phyloP scores from a whole-genome alignment of 2,797 vertebrate genomes.

The Microctenopoma stevenorrisi region DNA sequence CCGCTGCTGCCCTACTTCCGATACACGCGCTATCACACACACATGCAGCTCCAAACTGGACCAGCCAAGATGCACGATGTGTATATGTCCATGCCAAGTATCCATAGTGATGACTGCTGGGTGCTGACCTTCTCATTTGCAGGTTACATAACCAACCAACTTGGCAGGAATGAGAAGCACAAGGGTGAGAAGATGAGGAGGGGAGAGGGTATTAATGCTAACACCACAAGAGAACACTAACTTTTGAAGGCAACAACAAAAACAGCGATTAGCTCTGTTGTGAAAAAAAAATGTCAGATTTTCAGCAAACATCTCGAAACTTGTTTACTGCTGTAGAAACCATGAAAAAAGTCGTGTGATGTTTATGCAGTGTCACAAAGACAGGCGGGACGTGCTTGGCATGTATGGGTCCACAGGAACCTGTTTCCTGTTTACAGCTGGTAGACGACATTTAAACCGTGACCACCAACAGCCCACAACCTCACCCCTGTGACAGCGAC shows the following conservation, averaged over 20 bases:
- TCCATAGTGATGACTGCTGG: slow-evolving; percentile 80
- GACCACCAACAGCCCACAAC: no score
- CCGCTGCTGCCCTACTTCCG: slow-evolving; percentile 82
- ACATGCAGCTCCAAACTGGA: slow-evolving; percentile 48
- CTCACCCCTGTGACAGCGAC: no score
- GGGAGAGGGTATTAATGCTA: neutral
- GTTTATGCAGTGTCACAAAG: no score
- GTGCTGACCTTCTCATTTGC: slow-evolving; percentile 84
- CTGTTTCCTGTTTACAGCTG: no score
- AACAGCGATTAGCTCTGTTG: neutral
- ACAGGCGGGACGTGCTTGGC: no score
- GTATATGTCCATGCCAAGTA: slow-evolving; percentile 68
- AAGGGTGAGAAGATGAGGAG: slow-evolving; percentile 25
- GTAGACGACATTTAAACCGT: no score
- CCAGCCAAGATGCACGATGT: slow-evolving; percentile 55
- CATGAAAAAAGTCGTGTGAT: no score
- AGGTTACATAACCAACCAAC: slow-evolving; percentile 75
- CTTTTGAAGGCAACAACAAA: neutral
- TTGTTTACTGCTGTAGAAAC: no score
- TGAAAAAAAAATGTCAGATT: neutral
- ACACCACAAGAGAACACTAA: neutral
- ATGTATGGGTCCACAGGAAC: no score
- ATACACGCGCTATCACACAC: slow-evolving; percentile 16
- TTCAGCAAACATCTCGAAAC: no score
- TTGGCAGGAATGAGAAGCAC: slow-evolving; percentile 58